These are phyloP conservation scores for Quadroppia sp. DNA, from an alignment of 2,888 invertebrate species.

Conservation along the genomic window DNA sequence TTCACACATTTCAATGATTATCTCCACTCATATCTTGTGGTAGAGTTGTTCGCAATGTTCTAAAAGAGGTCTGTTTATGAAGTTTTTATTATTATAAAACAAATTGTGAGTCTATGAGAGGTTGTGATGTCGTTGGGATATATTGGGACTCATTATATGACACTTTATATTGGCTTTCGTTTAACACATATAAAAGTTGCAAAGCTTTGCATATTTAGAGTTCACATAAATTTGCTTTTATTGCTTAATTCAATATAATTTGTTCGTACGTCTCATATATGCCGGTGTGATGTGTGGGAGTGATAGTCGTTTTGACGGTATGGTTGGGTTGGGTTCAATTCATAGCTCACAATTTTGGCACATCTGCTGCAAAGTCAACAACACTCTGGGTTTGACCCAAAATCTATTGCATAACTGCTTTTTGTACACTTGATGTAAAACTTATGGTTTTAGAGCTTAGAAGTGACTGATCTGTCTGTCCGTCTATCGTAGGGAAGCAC, in stretches of 20 bases:
- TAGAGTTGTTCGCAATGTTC: too few species aligned
- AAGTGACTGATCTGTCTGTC: background rate
- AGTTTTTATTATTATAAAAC: too few species aligned
- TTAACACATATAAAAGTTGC: constrained; percentile 18
- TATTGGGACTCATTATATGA: too few species aligned
- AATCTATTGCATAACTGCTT: constrained; percentile 7
- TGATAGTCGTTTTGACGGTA: constrained; percentile 13
- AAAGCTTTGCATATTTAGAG: constrained; percentile 27
- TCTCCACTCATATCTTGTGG: too few species aligned
- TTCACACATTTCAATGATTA: too few species aligned
- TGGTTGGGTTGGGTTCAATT: background rate
- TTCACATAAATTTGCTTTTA: constrained; percentile 26
- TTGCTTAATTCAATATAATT: constrained; percentile 20
- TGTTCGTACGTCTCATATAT: background rate
- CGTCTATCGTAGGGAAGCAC: constrained; percentile 35
- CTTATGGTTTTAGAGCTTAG: background rate
- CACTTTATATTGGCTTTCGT: constrained; percentile 12
- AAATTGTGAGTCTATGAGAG: too few species aligned
- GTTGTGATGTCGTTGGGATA: too few species aligned
- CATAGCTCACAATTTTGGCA: constrained; percentile 22
- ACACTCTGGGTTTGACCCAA: constrained; percentile 3
- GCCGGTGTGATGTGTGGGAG: constrained; percentile 33
- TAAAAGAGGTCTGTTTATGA: too few species aligned
- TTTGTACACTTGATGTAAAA: background rate
- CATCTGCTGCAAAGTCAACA: constrained; percentile 26